Evolutionary conservation across 1,140 invertebrate species (phyloP), one percentile per base, ranked within the genome.

Genomic region (Agrypnia vestita): DNA sequence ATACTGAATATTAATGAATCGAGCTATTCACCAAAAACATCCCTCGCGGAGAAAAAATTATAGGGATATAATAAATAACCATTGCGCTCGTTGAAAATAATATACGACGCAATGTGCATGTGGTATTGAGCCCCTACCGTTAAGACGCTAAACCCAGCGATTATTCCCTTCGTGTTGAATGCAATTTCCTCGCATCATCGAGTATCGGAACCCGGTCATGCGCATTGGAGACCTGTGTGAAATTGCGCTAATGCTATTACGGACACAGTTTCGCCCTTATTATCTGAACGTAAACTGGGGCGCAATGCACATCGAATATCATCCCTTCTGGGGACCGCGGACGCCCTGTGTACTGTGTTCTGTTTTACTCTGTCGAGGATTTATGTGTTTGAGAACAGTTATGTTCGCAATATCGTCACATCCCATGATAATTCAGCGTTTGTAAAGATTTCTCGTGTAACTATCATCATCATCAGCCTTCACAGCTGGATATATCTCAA

Each of bases 211-310:
- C 13, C 25, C 69, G 1, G 12, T 73, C 21, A 73, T 35, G 69
- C 69, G 69, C 35, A 7, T 12, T 4, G n/a, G 19, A 35, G 69
- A 73, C 53, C 53, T 73, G 69, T 73, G 69, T 73, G 69, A 73
- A 73, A 73, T 73, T 55, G 47, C 51, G 53, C 53, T 73, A 12
- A 73, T 73, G 15, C 19, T 55, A 35, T 53, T 73, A 35, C 17
- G 21, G 4, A 43, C 15, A n/a, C 17, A 25, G 51, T 43, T 9
- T 17, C 53, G 69, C 47, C 69, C 69, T 69, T 47, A 73, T 73
- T 73, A 55, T 73, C 47, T 53, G 13, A 8, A 11, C 69, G 53
- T 73, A 53, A 73, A 51, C 19, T 73, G 25, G 69, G 69, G 69
- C 69, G 53, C 21, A 51, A 69, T 25, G n/a, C 47, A 73, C 13